Evolutionary conservation across 2,888 invertebrate species (phyloP).

Genomic region (Cerastoderma edule): DNA sequence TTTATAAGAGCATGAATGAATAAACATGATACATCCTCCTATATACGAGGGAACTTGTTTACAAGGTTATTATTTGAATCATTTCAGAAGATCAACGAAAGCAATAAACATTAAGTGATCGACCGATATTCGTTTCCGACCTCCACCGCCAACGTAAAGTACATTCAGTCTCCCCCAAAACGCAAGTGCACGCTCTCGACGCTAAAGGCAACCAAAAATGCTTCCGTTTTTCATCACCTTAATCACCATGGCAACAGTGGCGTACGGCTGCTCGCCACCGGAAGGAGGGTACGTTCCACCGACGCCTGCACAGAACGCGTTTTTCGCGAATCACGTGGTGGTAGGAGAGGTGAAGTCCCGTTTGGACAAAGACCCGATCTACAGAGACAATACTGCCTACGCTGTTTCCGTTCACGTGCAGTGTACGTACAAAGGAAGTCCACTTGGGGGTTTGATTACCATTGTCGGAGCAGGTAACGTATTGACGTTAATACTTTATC

Average conservation of each 20-base stretch:
- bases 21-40: no score
- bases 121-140: no score
- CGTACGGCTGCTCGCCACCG: conserved; percentile 37
- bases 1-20: no score
- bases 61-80: no score
- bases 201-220: no score
- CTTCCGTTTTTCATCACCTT: not conserved
- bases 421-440: conserved; percentile 48
- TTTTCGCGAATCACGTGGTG: conserved; percentile 32
- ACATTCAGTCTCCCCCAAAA: no score
- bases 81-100: no score
- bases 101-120: no score
- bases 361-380: conserved; percentile 31
- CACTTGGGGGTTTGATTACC: conserved; percentile 29
- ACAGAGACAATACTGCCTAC: conserved; percentile 27
- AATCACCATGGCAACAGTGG: conserved; percentile 10
- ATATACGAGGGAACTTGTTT: no score
- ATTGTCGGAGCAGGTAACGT: conserved; percentile 54
- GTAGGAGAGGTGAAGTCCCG: conserved; percentile 37
- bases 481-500: no score
- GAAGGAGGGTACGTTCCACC: conserved; percentile 41
- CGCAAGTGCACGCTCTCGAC: no score
- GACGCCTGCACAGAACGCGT: conserved; percentile 32
- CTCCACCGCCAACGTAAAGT: no score
- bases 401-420: conserved; percentile 43